A percentile compares a stretch with the other conserved stretches of the same genome.
phyloP scores from a whole-genome alignment of 2,797 vertebrate species.

The Tolypeutes matacus region DNA sequence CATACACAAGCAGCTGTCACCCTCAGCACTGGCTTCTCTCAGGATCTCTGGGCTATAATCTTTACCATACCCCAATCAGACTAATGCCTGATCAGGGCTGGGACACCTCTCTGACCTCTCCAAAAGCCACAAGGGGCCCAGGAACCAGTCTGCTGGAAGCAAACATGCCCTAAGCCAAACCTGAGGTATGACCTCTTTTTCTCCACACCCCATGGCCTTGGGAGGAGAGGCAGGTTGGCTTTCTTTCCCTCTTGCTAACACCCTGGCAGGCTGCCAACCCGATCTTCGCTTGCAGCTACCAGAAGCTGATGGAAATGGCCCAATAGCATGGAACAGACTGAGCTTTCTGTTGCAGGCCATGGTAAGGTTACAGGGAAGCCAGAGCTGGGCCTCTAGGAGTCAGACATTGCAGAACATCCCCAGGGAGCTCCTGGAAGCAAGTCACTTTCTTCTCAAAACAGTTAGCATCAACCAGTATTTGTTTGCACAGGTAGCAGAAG shows the following conservation, averaged over 20 bases:
- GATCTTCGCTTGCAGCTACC: background rate
- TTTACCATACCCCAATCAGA: too few species aligned
- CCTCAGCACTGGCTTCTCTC: background rate
- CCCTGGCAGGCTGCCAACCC: background rate
- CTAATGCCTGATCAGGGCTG: background rate
- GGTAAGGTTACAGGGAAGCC: background rate
- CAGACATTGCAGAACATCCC: background rate
- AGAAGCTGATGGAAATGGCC: conserved; percentile 23
- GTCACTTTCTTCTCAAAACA: background rate
- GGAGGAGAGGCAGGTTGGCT: conserved; percentile 30
- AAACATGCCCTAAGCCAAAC: background rate
- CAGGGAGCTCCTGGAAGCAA: background rate
- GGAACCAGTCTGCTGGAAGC: background rate
- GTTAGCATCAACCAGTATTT: background rate
- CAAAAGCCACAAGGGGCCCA: background rate
- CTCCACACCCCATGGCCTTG: background rate
- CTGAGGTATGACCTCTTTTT: conserved; percentile 35
- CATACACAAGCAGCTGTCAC: background rate
- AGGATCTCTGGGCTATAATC: conserved; percentile 10
- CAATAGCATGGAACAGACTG: background rate
- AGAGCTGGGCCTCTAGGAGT: background rate
- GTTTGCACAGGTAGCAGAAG: background rate
- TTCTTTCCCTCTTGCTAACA: conserved; percentile 32
- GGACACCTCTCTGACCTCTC: background rate
- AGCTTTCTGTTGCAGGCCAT: background rate